These are phyloP conservation scores for Rapana venosa DNA, from an alignment of 2,888 invertebrate genomes.

Conservation along the genomic window DNA sequence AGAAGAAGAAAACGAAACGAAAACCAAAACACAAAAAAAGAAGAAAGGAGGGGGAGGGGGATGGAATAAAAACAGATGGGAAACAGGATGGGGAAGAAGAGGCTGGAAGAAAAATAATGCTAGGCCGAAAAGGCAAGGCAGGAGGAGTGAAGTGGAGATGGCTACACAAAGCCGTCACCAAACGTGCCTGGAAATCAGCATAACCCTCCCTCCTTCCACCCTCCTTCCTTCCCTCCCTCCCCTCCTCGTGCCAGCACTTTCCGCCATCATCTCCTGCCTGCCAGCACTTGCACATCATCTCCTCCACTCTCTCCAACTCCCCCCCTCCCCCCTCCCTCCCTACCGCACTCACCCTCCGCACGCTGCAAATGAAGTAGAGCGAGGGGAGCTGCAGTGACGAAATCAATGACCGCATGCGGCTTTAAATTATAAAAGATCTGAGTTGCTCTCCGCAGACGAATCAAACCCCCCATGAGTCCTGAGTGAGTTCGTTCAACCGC, in stretches of 20 bases:
- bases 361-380: slow-evolving; percentile 25
- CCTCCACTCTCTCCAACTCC: neutral
- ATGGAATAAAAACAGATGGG: neutral
- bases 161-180: neutral
- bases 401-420: slow-evolving; percentile 38
- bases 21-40: too few relatives aligned
- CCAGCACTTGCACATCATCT: neutral
- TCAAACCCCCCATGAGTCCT: slow-evolving; percentile 19
- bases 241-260: neutral
- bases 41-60: neutral
- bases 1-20: neutral
- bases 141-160: neutral
- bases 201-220: neutral
- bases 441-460: slow-evolving; percentile 24
- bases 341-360: neutral
- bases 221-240: neutral
- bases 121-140: neutral
- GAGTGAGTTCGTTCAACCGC: slow-evolving; percentile 38
- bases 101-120: neutral
- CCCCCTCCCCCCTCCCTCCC: too few relatives aligned
- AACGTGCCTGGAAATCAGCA: neutral
- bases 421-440: slow-evolving; percentile 43
- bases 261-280: neutral
- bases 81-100: neutral
- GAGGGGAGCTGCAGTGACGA: neutral